Conservation (phyloP, 2,888 invertebrate genomes). For the Cyaniris semiargus region DNA sequence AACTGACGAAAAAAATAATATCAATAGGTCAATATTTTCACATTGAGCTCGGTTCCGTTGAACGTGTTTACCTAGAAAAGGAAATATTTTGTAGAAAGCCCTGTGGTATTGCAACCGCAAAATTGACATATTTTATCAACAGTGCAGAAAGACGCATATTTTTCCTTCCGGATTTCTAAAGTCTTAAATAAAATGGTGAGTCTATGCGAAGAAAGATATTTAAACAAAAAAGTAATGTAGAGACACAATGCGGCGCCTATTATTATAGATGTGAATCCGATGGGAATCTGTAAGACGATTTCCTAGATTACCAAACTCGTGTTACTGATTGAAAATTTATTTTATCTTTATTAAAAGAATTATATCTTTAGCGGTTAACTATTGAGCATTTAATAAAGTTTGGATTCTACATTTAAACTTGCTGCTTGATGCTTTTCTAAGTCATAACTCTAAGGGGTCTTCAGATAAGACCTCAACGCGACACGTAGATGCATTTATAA, state of each 20-base stretch:
- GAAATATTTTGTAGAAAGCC: neutral
- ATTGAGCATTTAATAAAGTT: no score
- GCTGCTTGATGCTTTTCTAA: no score
- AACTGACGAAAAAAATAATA: neutral
- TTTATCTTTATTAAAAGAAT: neutral
- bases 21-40: neutral
- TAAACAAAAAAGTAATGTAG: no score
- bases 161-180: neutral
- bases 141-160: neutral
- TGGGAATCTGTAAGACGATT: neutral
- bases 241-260: no score
- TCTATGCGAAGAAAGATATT: no score
- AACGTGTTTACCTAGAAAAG: neutral
- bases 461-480: no score
- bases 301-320: neutral
- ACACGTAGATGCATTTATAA: no score
- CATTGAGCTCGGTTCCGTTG: neutral
- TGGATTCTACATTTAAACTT: no score
- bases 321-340: neutral
- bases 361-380: neutral
- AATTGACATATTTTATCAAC: neutral
- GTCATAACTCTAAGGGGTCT: no score
- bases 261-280: neutral
- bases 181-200: neutral
- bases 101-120: neutral